These are phyloP conservation scores for Suricata suricatta DNA, from an alignment of 2,113 vertebrate genomes.

Conservation along the genomic window DNA sequence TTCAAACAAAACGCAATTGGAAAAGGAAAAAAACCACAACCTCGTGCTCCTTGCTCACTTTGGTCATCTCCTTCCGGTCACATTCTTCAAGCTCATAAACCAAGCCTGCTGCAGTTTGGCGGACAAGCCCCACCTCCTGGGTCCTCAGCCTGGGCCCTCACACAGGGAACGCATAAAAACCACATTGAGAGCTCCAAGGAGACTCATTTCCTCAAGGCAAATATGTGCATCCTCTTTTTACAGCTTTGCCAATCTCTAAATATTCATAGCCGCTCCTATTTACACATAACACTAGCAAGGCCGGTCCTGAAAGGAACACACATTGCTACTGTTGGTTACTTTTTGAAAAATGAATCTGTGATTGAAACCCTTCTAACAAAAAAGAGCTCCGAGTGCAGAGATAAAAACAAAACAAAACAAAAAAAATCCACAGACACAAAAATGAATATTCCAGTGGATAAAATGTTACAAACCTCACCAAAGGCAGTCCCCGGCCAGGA, in stretches of 20 bases:
- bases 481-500: neutral
- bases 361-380: constrained; percentile 14
- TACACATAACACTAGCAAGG: neutral
- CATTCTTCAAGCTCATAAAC: neutral
- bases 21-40: neutral
- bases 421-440: neutral
- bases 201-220: neutral
- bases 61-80: neutral
- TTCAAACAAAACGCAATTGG: neutral
- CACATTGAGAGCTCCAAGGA: rapidly evolving
- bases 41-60: neutral
- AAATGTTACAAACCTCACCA: neutral
- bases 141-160: neutral
- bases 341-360: neutral
- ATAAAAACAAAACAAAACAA: too few species aligned
- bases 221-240: neutral
- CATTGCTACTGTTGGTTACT: neutral
- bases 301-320: neutral
- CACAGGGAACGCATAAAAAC: neutral
- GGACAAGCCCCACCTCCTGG: neutral
- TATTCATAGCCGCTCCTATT: neutral
- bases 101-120: neutral
- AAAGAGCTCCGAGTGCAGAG: neutral
- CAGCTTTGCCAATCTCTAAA: neutral
- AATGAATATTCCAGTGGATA: neutral